These are phyloP conservation scores for Callosobruchus maculatus DNA, from an alignment of 2,888 invertebrate species.

Conservation along the genomic window DNA sequence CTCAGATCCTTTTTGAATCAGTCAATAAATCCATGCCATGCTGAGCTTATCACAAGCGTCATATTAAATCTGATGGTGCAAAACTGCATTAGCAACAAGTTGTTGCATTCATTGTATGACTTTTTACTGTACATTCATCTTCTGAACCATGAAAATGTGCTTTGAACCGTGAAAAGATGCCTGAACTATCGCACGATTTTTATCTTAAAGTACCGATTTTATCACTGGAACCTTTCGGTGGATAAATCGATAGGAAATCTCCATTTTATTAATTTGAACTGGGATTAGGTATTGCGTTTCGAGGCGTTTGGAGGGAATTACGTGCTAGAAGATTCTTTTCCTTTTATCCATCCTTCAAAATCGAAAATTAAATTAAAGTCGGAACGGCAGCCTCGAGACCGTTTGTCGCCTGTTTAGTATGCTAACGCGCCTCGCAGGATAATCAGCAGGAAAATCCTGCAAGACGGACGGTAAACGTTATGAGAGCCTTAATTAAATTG, in stretches of 20 bases:
- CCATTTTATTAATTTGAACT: not conserved
- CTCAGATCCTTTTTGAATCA: too few species aligned
- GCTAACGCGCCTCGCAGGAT: not conserved
- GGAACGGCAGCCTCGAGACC: not conserved
- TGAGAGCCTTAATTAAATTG: slow-evolving; percentile 25
- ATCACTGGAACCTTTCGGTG: not conserved
- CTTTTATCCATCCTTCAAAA: not conserved
- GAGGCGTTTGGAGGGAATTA: not conserved
- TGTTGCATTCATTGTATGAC: too few species aligned
- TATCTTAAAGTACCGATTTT: not conserved
- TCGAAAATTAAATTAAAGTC: not conserved
- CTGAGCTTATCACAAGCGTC: too few species aligned
- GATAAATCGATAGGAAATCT: not conserved
- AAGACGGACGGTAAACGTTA: slow-evolving; percentile 16
- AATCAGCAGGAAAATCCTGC: slow-evolving; percentile 2
- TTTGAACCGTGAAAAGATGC: too few species aligned
- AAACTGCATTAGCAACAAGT: too few species aligned
- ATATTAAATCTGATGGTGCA: too few species aligned
- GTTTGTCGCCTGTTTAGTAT: not conserved
- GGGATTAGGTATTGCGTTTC: not conserved
- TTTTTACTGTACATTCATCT: too few species aligned
- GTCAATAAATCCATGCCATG: too few species aligned
- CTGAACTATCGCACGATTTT: too few species aligned
- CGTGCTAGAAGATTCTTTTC: not conserved
- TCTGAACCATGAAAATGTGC: too few species aligned